Conservation (phyloP, 30 jellyfish, hydroid and myxozoan species). For the Sanderia malayensis region DNA sequence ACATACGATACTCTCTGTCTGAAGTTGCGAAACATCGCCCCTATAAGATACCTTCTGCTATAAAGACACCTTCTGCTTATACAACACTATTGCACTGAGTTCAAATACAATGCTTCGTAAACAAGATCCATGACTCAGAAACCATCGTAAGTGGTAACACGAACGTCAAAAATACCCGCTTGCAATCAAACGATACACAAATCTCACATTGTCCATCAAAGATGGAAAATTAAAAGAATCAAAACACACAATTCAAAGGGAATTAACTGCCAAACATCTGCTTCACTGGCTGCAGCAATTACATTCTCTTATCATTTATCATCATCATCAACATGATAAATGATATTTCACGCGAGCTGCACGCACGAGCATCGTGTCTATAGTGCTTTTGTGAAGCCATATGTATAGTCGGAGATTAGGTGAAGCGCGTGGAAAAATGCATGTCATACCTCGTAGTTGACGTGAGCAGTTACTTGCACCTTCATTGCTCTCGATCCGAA, state of each 20-base stretch:
- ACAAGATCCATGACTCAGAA: no score
- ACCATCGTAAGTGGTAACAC: no score
- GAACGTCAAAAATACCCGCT: neutral
- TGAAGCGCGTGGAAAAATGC: neutral
- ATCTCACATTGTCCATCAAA: neutral
- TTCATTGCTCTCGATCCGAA: constrained; percentile 99
- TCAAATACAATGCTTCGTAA: no score
- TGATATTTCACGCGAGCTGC: no score
- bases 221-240: neutral
- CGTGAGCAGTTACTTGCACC: constrained; percentile 98
- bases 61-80: no score
- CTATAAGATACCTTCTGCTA: no score
- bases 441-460: constrained; percentile 78
- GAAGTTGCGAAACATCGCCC: constrained; percentile 46
- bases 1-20: constrained; percentile 48
- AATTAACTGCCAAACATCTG: neutral
- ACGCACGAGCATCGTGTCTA: no score
- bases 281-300: no score
- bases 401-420: neutral
- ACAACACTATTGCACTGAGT: no score
- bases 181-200: neutral
- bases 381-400: no score
- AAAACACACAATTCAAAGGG: neutral
- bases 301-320: no score
- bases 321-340: no score